Base-by-base conservation (phyloP, 2,797 vertebrate genomes). In the Diglossa cyanea region DNA sequence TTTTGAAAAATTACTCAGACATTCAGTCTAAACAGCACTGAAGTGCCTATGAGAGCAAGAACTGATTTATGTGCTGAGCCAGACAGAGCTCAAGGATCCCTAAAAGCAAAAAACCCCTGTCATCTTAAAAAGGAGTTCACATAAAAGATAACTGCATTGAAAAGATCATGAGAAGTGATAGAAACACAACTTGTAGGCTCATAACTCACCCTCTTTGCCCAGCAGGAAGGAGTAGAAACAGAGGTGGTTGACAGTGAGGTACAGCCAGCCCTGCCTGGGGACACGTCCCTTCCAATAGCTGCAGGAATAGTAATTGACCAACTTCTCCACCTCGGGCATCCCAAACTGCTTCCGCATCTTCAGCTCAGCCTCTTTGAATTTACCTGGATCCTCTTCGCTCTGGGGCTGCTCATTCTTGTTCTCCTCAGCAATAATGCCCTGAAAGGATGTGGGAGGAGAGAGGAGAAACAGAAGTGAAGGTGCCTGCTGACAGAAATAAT, bases 301-400 rank as follows among this genome's bases (percentile, higher is more conserved):
- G 97, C 99, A 99, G 75, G 99, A 99, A 83, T 99, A 99, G 94
- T 99, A 99, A 94, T 99, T 99, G 65, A 99, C 99, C 95, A 99
- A 97, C 95, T 99, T 99, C 97, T 99, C 99, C 58, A 98, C 99
- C 19, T 99, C 99, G 0, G 99, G 99, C 99, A 99, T 99, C 70
- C 98, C 98, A 16, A 99, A 99, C 95, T 99, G 98, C 97, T 98
- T 99, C 88, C 99, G 90, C 99, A 99, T 99, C 97, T 99, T 99
- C 91, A 99, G 97, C 92, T 99, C 99, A 0, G 99, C 99, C 95
- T 99, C 99, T 51, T 98, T 98, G 95, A 99, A 99, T 97, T 99
- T 99, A 25, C 98, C 99, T 2, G 98, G 98, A 87, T 99, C 99
- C 95, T 99, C 99, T 2, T 99, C 99, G 25, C 99, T 98, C 85